Conservation (phyloP, 2,113 vertebrate genomes). For the Mormyrus iriodes region DNA sequence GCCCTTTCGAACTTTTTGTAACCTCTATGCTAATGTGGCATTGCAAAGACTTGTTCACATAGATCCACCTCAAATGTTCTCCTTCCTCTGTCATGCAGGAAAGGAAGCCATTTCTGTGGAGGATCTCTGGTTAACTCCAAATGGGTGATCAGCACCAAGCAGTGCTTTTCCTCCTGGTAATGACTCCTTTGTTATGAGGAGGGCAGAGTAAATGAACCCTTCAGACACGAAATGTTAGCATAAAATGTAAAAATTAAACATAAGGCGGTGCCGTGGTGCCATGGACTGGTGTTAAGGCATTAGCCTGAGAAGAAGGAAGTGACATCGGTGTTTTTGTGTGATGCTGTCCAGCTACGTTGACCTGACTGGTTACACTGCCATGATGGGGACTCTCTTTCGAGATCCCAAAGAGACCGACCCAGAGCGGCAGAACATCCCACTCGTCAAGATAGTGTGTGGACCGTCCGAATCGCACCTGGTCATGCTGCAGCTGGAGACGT, state of each 20-base stretch:
- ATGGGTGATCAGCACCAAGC: slow-evolving; percentile 92
- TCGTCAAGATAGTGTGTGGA: slow-evolving; percentile 76
- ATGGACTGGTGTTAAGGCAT: neutral
- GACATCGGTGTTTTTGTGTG: slow-evolving; percentile 8
- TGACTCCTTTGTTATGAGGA: neutral
- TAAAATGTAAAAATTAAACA: neutral
- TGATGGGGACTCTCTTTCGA: slow-evolving; percentile 78
- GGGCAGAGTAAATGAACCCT: neutral
- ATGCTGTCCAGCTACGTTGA: slow-evolving; percentile 65
- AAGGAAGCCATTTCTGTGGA: slow-evolving; percentile 88
- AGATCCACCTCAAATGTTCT: neutral
- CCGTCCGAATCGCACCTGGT: slow-evolving; percentile 84
- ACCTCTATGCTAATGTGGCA: neutral
- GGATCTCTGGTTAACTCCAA: slow-evolving; percentile 82
- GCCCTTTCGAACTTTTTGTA: neutral
- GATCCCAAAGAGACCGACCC: slow-evolving; percentile 72
- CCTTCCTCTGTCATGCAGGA: slow-evolving; percentile 54
- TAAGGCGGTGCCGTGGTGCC: neutral
- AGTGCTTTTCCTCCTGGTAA: slow-evolving; percentile 95
- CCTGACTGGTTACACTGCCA: slow-evolving; percentile 75
- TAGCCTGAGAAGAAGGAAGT: neutral
- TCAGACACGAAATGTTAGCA: neutral
- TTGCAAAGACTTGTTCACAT: neutral
- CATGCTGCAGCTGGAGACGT: slow-evolving; percentile 84
- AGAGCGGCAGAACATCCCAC: slow-evolving; percentile 65